Percentiles rank a stretch among this genome's conserved stretches.
Evolutionary conservation across 2,797 vertebrate species (phyloP).

Genomic region (Esox lucius): DNA sequence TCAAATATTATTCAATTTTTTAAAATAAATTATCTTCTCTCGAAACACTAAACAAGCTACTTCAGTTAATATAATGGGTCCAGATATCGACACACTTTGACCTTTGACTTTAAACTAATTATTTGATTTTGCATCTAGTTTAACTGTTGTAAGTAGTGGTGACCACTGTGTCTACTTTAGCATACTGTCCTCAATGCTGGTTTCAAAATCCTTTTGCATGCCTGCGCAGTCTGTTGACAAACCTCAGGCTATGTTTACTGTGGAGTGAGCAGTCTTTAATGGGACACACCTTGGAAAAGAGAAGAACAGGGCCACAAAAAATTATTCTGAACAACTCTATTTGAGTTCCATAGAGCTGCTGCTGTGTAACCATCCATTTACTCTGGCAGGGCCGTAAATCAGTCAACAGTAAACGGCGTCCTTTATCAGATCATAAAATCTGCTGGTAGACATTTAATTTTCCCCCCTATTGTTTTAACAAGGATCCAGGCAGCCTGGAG

Average conservation of each 20-base stretch:
- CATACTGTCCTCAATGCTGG: background rate
- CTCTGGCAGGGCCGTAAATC: slow-evolving; percentile 77
- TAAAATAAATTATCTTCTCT: background rate
- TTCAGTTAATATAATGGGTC: background rate
- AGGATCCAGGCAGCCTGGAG: slow-evolving; percentile 68
- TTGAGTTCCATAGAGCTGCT: slow-evolving; percentile 44
- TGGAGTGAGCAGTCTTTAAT: slow-evolving; percentile 27
- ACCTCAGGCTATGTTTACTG: background rate
- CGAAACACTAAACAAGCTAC: background rate
- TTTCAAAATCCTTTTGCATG: slow-evolving; percentile 5
- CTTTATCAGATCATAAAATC: slow-evolving; percentile 83
- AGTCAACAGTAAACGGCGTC: slow-evolving; percentile 77
- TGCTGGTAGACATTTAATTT: slow-evolving; percentile 78
- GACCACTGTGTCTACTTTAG: background rate
- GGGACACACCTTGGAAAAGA: slow-evolving; percentile 34
- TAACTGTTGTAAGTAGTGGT: no score
- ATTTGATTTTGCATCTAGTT: no score
- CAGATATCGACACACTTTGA: background rate
- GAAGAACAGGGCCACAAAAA: slow-evolving; percentile 51
- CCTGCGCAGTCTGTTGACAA: slow-evolving; percentile 22
- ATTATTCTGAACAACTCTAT: slow-evolving; percentile 52
- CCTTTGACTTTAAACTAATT: no score
- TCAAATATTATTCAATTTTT: background rate
- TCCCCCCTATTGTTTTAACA: slow-evolving; percentile 66
- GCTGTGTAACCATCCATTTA: slow-evolving; percentile 68